phyloP scores from a whole-genome alignment of 1,140 invertebrate species.

The Ooceraea biroi region DNA sequence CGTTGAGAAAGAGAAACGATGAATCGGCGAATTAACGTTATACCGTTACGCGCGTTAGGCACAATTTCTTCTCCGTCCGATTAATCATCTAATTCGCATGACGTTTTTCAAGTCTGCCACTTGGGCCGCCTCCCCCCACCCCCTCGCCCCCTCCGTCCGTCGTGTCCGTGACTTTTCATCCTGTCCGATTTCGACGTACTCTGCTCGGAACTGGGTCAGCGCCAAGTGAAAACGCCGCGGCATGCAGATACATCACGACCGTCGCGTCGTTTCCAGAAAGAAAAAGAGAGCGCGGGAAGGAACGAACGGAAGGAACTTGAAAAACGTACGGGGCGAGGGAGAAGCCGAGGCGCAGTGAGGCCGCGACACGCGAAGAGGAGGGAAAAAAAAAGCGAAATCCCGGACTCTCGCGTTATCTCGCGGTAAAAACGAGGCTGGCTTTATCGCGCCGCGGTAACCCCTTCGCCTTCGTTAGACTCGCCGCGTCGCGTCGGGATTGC shows the following conservation, averaged over 20 bases:
- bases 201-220: constrained; percentile 71
- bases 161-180: constrained; percentile 65
- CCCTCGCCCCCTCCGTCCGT: constrained; percentile 22
- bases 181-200: constrained; percentile 37
- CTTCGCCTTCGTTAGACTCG: constrained; percentile 34
- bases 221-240: constrained; percentile 79
- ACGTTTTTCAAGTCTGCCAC: background rate
- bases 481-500: background rate
- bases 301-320: background rate
- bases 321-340: background rate
- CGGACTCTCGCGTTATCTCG: background rate
- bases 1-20: constrained; percentile 63
- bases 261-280: background rate
- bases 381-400: constrained; percentile 23
- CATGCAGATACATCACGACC: constrained; percentile 65
- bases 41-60: constrained; percentile 66
- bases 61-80: constrained; percentile 60
- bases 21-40: constrained; percentile 51
- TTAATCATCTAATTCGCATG: constrained; percentile 63
- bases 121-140: constrained; percentile 28
- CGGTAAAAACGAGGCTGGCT: background rate
- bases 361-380: background rate
- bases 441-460: background rate
- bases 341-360: too few relatives aligned
- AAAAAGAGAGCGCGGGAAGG: background rate